These are phyloP conservation scores for Papilio polyxenes DNA, from an alignment of 1,140 invertebrate species.

Conservation along the genomic window DNA sequence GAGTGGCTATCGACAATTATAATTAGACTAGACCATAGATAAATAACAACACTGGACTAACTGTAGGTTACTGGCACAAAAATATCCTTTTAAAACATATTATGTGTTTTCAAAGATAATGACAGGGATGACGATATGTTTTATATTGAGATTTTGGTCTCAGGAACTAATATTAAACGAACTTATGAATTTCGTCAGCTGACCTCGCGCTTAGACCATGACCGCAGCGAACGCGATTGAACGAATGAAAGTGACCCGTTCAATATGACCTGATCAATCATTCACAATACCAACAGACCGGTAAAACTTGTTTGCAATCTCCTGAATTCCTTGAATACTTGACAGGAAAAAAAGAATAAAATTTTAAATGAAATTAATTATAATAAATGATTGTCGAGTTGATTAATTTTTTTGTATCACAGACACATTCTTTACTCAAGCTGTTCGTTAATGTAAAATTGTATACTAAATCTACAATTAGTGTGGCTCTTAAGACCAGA, in stretches of 20 bases:
- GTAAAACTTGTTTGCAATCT: constrained; percentile 7
- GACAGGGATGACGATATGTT: no score
- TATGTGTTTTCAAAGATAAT: no score
- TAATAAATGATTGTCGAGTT: no score
- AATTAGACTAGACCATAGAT: no score
- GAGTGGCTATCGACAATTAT: no score
- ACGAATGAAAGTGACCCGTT: background rate
- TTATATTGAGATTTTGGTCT: background rate
- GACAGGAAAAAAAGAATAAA: background rate
- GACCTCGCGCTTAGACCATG: background rate
- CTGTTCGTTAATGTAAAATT: background rate
- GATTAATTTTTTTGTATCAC: background rate
- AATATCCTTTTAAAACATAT: no score
- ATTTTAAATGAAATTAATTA: background rate
- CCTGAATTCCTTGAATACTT: background rate
- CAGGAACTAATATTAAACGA: background rate
- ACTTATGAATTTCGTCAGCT: background rate
- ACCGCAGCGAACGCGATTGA: background rate
- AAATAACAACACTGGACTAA: no score
- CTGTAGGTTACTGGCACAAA: no score
- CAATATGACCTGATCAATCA: background rate
- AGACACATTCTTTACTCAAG: background rate
- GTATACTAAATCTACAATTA: background rate
- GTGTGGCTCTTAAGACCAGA: background rate
- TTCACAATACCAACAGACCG: background rate